Conservation (phyloP, 2,113 vertebrate genomes). For the Semicossyphus pulcher region DNA sequence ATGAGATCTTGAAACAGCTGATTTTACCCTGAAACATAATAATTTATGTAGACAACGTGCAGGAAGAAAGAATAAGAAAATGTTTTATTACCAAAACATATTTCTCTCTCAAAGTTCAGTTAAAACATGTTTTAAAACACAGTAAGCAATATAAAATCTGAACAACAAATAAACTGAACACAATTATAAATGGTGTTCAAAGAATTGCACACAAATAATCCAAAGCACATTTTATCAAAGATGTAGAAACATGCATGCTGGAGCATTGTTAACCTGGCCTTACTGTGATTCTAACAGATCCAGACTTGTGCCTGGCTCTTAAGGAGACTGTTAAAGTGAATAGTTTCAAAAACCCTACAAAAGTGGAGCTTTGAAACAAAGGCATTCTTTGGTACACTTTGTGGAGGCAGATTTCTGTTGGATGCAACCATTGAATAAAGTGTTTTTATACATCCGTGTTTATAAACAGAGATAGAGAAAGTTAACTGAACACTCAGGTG, state of each 20-base stretch:
- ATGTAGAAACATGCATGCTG: constrained; percentile 29
- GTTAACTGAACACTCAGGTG: neutral
- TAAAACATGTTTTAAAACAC: constrained; percentile 29
- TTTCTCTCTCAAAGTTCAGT: constrained; percentile 16
- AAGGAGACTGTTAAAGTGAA: neutral
- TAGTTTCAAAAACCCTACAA: no score
- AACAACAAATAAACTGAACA: constrained; percentile 4
- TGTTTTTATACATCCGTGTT: neutral
- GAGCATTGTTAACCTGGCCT: neutral
- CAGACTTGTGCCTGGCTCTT: neutral
- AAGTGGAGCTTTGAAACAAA: neutral
- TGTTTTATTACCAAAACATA: constrained; percentile 37
- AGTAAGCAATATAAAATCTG: constrained; percentile 43
- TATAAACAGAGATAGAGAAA: neutral
- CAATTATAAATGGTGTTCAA: constrained; percentile 24
- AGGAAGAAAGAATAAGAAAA: constrained; percentile 21
- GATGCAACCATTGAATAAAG: neutral
- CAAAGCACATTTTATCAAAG: constrained; percentile 18
- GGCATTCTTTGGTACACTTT: constrained; percentile 23
- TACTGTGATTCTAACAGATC: neutral
- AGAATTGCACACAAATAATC: constrained; percentile 37
- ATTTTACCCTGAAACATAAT: neutral
- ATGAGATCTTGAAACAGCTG: neutral
- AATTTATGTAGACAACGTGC: neutral
- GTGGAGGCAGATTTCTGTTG: neutral